These are phyloP conservation scores for Zaprionus nigranus DNA, from an alignment of 1,140 invertebrate genomes.

Conservation along the genomic window DNA sequence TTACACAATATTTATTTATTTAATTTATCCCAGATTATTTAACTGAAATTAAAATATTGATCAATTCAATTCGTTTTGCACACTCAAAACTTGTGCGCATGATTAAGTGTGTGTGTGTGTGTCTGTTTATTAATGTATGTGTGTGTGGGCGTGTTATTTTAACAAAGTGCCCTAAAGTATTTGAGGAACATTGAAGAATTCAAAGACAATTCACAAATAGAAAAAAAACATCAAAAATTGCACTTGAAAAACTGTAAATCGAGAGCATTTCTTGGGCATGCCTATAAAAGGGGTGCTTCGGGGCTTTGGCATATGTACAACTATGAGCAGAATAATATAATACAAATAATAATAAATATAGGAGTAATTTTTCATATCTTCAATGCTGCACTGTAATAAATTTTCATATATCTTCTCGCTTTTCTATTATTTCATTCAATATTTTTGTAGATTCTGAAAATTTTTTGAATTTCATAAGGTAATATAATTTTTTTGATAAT, in stretches of 20 bases:
- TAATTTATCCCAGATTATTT: no score
- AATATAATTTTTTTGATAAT: no score
- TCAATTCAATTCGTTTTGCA: not conserved
- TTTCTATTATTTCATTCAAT: no score
- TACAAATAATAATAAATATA: no score
- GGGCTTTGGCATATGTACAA: no score
- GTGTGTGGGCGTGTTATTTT: conserved; percentile 6
- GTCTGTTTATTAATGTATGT: conserved; percentile 1
- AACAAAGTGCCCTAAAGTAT: conserved; percentile 33
- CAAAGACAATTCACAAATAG: not conserved
- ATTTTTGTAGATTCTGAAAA: no score
- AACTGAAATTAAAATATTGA: not conserved
- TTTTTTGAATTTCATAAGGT: no score
- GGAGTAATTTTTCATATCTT: no score
- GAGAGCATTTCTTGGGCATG: not conserved
- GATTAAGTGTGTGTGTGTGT: not conserved
- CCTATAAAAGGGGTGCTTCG: not conserved
- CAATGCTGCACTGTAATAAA: no score
- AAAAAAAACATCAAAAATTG: not conserved
- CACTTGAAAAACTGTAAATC: conserved; percentile 9
- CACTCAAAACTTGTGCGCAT: not conserved
- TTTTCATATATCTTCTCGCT: no score
- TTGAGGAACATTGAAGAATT: conserved; percentile 27
- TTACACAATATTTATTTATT: no score
- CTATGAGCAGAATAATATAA: no score